These are phyloP conservation scores for Ormyrus labotus DNA, from an alignment of 2,888 invertebrate genomes.

Conservation along the genomic window DNA sequence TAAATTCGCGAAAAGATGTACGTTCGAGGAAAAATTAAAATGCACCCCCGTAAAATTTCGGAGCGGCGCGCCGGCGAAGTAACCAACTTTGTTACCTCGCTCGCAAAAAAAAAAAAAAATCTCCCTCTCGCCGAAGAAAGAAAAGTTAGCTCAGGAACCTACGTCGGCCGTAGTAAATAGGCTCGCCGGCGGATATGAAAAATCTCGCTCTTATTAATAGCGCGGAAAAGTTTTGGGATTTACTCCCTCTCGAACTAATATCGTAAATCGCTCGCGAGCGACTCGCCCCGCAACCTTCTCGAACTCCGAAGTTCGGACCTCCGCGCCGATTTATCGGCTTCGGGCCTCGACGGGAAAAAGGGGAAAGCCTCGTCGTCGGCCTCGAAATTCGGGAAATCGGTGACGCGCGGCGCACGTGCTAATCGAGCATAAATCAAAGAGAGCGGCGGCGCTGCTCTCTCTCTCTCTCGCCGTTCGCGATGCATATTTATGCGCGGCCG, in stretches of 20 bases:
- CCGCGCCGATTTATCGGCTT: slow-evolving; percentile 28
- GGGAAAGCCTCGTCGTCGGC: not conserved
- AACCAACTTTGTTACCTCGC: too few relatives aligned
- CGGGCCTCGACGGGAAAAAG: not conserved
- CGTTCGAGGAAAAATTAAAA: too few relatives aligned
- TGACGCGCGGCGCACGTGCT: slow-evolving; percentile 35
- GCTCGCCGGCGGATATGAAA: slow-evolving; percentile 40
- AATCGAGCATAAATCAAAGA: slow-evolving; percentile 67
- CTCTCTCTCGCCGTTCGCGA: slow-evolving; percentile 48
- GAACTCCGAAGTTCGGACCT: slow-evolving; percentile 10
- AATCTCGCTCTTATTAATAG: slow-evolving; percentile 48
- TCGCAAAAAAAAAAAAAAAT: too few relatives aligned
- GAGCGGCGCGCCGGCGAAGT: too few relatives aligned
- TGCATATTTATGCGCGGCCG: slow-evolving; percentile 67
- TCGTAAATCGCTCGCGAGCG: slow-evolving; percentile 46
- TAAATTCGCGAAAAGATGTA: too few relatives aligned
- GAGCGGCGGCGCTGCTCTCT: slow-evolving; percentile 19
- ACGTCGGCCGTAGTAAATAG: slow-evolving; percentile 34
- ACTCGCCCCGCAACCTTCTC: not conserved
- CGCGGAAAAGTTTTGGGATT: slow-evolving; percentile 29
- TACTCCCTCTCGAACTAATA: slow-evolving; percentile 46
- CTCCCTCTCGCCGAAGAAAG: not conserved
- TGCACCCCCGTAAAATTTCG: too few relatives aligned
- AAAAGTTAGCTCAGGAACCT: not conserved
- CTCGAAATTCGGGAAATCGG: not conserved